These are phyloP conservation scores for Netelia melanura DNA, from an alignment of 2,888 invertebrate genomes.

Conservation along the genomic window DNA sequence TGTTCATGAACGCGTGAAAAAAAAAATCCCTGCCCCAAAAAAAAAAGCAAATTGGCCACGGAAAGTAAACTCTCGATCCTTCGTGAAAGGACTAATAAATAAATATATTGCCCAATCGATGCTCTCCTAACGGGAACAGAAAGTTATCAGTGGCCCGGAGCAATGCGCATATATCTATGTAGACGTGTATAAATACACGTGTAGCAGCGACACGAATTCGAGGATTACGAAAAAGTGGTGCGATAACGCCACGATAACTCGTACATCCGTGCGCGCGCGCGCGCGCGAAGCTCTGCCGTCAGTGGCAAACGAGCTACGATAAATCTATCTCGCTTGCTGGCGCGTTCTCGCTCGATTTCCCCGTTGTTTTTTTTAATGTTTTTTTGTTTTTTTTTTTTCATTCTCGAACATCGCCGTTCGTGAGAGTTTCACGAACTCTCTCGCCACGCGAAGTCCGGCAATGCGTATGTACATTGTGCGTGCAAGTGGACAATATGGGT, in stretches of 20 bases:
- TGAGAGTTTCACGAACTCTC: constrained; percentile 32
- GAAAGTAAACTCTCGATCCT: not conserved
- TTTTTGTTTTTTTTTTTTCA: constrained; percentile 12
- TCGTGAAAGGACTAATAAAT: constrained; percentile 40
- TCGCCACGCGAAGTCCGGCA: constrained; percentile 22
- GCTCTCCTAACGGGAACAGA: constrained; percentile 16
- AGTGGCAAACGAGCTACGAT: constrained; percentile 63
- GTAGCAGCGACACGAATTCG: constrained; percentile 43
- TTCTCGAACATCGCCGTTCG: constrained; percentile 36
- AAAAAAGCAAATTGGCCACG: not conserved
- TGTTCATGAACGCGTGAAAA: too few relatives aligned
- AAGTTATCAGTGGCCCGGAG: constrained; percentile 18
- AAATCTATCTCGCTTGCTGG: constrained; percentile 61
- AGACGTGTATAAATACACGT: constrained; percentile 34
- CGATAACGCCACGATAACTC: constrained; percentile 65
- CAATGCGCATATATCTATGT: constrained; percentile 2
- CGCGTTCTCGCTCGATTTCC: constrained; percentile 51
- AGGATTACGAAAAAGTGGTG: constrained; percentile 65
- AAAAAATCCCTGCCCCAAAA: not conserved
- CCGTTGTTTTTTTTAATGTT: constrained; percentile 11
- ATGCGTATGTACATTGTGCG: constrained; percentile 2
- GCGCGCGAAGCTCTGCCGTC: constrained; percentile 31
- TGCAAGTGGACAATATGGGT: constrained; percentile 54
- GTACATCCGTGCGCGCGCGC: constrained; percentile 38
- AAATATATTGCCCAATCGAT: constrained; percentile 48